phyloP scores from a whole-genome alignment of 1,140 invertebrate species.

The Sminthurides bifidus region DNA sequence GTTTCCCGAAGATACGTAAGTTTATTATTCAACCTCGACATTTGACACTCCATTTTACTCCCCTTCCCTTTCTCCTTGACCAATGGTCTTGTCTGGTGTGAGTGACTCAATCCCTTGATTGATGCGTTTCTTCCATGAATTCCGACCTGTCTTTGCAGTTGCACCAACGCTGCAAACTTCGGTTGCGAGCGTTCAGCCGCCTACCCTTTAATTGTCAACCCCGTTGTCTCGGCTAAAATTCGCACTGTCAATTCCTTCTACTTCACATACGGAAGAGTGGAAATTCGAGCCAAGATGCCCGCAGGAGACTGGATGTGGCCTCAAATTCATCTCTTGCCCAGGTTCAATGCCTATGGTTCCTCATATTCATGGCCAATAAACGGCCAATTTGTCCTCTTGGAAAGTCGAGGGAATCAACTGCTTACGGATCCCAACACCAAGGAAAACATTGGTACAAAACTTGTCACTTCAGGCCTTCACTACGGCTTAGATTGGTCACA shows the following conservation, averaged over 20 bases:
- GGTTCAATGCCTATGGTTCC: not conserved
- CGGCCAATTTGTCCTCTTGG: conserved; percentile 14
- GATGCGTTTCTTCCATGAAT: not conserved
- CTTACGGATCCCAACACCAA: not conserved
- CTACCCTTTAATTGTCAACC: conserved; percentile 7
- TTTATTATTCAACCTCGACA: too few species aligned
- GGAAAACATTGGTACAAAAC: conserved; percentile 9
- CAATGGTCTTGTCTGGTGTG: too few species aligned
- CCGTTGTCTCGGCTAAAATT: conserved; percentile 48
- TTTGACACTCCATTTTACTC: too few species aligned
- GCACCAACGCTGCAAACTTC: conserved; percentile 1
- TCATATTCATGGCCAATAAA: not conserved
- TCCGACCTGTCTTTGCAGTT: too few species aligned
- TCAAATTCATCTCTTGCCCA: conserved; percentile 6
- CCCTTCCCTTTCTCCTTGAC: too few species aligned
- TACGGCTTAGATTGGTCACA: too few species aligned
- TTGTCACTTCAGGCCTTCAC: not conserved
- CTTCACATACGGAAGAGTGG: conserved; percentile 58
- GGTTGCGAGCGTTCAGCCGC: conserved; percentile 1
- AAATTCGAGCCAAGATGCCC: conserved; percentile 41
- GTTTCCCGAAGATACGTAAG: too few species aligned
- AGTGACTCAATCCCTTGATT: too few species aligned
- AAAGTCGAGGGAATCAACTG: conserved; percentile 11
- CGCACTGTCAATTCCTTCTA: conserved; percentile 51
- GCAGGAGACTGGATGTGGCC: conserved; percentile 20